Percentiles rank a stretch among this genome's conserved stretches.
phyloP scores from a whole-genome alignment of 2,113 vertebrate species.

The Thalassarche chlororhynchos region DNA sequence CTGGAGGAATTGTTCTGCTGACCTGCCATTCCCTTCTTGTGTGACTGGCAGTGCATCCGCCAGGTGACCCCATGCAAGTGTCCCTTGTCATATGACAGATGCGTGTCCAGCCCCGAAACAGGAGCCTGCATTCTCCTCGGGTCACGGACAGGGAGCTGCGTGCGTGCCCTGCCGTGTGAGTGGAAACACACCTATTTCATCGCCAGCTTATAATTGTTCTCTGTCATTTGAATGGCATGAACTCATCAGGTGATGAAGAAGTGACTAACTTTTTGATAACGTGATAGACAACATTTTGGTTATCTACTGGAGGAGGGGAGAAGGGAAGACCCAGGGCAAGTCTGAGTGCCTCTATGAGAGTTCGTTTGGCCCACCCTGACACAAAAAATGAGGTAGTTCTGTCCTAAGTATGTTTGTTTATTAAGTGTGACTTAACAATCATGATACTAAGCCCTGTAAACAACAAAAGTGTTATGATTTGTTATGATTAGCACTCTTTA shows the following conservation, averaged over 20 bases:
- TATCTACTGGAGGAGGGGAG: neutral
- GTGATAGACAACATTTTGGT: neutral
- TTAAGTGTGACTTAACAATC: neutral
- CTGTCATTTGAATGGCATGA: neutral
- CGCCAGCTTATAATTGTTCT: neutral
- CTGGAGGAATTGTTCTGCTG: neutral
- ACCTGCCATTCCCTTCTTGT: neutral
- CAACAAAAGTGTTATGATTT: neutral
- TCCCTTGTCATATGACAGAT: neutral
- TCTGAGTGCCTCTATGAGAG: neutral
- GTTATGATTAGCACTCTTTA: neutral
- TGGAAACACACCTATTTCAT: neutral
- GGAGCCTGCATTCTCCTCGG: neutral
- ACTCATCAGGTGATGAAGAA: neutral
- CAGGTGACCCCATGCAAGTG: neutral
- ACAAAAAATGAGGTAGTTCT: neutral
- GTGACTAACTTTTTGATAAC: neutral
- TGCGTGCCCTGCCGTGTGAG: rapidly evolving
- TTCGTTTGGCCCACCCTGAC: neutral
- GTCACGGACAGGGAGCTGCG: rapidly evolving
- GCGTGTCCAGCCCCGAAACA: rapidly evolving
- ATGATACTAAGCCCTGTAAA: neutral
- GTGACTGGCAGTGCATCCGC: rapidly evolving
- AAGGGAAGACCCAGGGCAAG: neutral
- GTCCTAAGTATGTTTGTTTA: neutral